Conservation (phyloP, 2,797 vertebrate species). For the Odontamblyopus rebecca region DNA sequence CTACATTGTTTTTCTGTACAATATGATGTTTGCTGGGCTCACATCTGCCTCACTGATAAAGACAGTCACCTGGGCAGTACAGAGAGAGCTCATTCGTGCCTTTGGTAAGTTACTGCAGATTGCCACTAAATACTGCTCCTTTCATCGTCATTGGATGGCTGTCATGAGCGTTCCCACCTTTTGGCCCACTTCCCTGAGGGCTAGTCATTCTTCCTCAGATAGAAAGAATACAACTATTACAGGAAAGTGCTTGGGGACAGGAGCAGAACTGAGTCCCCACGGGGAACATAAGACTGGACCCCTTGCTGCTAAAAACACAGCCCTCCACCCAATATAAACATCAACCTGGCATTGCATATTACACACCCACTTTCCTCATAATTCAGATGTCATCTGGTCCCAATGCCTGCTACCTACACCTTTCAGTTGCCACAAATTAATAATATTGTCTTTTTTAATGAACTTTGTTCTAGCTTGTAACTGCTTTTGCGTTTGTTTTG, state of each 20-base stretch:
- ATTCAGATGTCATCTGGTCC: constrained; percentile 71
- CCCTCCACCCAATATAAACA: constrained; percentile 77
- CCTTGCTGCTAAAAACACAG: constrained; percentile 58
- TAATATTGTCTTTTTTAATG: constrained; percentile 58
- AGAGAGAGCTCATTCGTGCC: constrained; percentile 90
- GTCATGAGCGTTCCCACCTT: constrained; percentile 61
- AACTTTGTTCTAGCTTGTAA: constrained; percentile 30
- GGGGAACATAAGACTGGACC: constrained; percentile 69
- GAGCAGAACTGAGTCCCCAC: constrained; percentile 70
- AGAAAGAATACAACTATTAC: constrained; percentile 83
- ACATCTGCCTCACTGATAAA: constrained; percentile 93
- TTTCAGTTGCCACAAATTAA: constrained; percentile 55
- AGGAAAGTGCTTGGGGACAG: constrained; percentile 80
- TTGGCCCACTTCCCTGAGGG: constrained; percentile 76
- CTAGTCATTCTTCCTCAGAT: constrained; percentile 84
- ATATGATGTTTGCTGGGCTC: constrained; percentile 92
- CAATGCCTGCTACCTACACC: constrained; percentile 48
- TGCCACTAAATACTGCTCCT: background rate
- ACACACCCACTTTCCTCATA: constrained; percentile 61
- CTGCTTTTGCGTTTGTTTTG: constrained; percentile 17
- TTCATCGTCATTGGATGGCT: constrained; percentile 43
- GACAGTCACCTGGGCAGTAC: constrained; percentile 89
- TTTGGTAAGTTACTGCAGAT: constrained; percentile 82
- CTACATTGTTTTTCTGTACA: constrained; percentile 94
- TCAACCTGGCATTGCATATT: constrained; percentile 50